Conservation (phyloP, 2,797 vertebrate species). For the Microctenopoma lineatum region DNA sequence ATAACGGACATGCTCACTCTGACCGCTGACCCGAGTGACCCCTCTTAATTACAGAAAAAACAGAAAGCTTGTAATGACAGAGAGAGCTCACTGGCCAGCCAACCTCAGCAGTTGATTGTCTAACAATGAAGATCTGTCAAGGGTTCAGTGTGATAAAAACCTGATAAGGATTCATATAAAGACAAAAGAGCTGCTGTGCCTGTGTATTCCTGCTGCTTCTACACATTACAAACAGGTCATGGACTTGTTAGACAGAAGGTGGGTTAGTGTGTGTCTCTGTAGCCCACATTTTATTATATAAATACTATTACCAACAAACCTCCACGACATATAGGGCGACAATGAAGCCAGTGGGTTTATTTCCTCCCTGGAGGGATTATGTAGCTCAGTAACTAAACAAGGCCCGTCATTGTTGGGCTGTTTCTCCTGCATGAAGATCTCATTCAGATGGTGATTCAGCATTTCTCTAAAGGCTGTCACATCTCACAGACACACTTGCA, state of each 20-base stretch:
- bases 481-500: slow-evolving; percentile 3
- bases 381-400: slow-evolving; percentile 62
- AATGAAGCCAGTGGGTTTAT: slow-evolving; percentile 1
- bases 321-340: not conserved
- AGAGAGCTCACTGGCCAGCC: slow-evolving; percentile 20
- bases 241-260: slow-evolving; percentile 6
- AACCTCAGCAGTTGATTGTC: slow-evolving; percentile 12
- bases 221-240: slow-evolving; percentile 1
- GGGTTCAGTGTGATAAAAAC: not conserved
- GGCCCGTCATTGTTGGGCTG: slow-evolving; percentile 61
- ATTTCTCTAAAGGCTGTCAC: slow-evolving; percentile 59
- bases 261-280: not conserved
- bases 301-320: not conserved
- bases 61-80: slow-evolving; percentile 43
- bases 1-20: slow-evolving; percentile 27
- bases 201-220: no score
- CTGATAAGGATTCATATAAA: not conserved
- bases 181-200: not conserved
- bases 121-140: slow-evolving; percentile 1
- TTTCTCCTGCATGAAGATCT: slow-evolving; percentile 23
- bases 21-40: slow-evolving; percentile 63
- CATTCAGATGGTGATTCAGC: slow-evolving; percentile 69
- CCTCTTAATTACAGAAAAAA: slow-evolving; percentile 53
- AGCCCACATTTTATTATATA: not conserved
- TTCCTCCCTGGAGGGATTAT: slow-evolving; percentile 35